These are phyloP conservation scores for Glomeris marginata DNA, from an alignment of 2,888 invertebrate genomes.

Conservation along the genomic window DNA sequence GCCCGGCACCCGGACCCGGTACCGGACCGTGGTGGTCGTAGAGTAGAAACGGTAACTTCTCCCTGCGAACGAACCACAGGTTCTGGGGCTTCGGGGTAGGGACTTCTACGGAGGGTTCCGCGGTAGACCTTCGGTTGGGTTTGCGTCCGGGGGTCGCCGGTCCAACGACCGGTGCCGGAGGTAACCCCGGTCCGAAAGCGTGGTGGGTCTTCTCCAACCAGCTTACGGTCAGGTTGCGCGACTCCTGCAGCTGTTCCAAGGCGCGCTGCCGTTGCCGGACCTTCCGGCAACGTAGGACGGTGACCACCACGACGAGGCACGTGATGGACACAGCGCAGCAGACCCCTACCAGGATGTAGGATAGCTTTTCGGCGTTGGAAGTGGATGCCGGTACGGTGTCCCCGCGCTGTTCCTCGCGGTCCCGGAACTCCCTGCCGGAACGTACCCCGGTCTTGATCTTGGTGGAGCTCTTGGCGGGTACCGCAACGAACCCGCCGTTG, in stretches of 20 bases:
- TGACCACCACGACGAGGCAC: slow-evolving; percentile 12
- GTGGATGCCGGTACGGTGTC: not conserved
- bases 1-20: not conserved
- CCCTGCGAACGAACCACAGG: slow-evolving; percentile 8
- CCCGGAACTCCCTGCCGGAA: no score
- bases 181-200: not conserved
- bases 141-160: not conserved
- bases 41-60: slow-evolving; percentile 4
- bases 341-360: slow-evolving; percentile 14
- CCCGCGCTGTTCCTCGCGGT: no score
- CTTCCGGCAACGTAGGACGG: slow-evolving; percentile 13
- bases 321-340: slow-evolving; percentile 13
- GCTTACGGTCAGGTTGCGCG: not conserved
- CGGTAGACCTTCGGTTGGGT: not conserved
- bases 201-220: not conserved
- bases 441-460: no score
- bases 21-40: slow-evolving; percentile 8
- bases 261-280: not conserved
- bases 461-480: not conserved
- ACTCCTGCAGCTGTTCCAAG: not conserved
- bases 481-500: not conserved
- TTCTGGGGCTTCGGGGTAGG: not conserved
- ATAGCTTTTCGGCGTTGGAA: slow-evolving; percentile 9
- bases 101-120: not conserved
- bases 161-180: not conserved